A percentile compares a stretch with the other conserved stretches of the same genome.
phyloP scores from a whole-genome alignment of 2,888 invertebrate species.

The Fragum whitleyi region DNA sequence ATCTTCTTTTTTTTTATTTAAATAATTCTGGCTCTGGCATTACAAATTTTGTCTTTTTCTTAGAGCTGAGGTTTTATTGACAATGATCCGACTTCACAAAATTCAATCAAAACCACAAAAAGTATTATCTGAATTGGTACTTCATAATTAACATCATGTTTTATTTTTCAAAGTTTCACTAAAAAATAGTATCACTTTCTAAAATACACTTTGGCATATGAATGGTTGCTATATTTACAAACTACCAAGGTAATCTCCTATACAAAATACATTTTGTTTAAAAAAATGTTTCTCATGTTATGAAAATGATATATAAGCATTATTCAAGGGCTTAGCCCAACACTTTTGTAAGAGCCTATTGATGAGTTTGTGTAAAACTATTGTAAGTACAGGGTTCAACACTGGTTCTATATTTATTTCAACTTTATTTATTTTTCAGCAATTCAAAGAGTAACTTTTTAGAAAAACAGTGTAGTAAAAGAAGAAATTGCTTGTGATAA shows the following conservation, averaged over 20 bases:
- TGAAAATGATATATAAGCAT: neutral
- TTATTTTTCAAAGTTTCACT: constrained; percentile 8
- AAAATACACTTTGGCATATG: constrained; percentile 31
- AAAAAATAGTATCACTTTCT: constrained; percentile 24
- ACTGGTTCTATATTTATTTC: no score
- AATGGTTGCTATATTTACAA: constrained; percentile 25
- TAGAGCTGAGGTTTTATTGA: no score
- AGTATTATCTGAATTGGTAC: neutral
- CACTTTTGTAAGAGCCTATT: no score
- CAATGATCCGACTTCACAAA: no score
- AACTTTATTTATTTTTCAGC: neutral
- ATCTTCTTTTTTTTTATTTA: no score
- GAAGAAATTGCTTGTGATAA: neutral
- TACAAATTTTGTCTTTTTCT: no score
- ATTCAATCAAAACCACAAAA: no score
- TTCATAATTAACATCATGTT: neutral
- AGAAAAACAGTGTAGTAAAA: neutral
- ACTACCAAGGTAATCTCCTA: constrained; percentile 2
- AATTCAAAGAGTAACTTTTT: no score
- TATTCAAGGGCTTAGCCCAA: neutral
- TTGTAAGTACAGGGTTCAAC: no score
- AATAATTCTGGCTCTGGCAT: no score
- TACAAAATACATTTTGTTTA: constrained; percentile 2
- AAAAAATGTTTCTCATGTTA: neutral
- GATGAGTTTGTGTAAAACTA: no score